Evolutionary conservation across 2,113 vertebrate species (phyloP).

Genomic region (Gambusia affinis): DNA sequence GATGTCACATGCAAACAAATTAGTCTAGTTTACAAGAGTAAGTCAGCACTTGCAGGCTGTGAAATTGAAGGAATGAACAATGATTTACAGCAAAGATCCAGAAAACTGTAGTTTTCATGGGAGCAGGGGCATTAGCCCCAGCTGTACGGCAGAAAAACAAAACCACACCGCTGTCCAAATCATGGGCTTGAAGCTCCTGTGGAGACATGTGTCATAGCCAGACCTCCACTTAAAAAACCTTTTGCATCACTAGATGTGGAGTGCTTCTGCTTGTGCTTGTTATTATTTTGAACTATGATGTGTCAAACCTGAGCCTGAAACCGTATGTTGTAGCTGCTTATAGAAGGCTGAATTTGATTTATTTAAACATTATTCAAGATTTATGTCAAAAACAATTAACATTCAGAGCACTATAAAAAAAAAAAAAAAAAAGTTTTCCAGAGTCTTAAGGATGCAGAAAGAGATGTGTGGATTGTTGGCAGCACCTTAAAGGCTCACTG

Average conservation of each 20-base stretch:
- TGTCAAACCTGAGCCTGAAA: conserved; percentile 1
- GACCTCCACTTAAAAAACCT: conserved; percentile 61
- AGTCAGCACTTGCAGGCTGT: background rate
- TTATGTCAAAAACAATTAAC: background rate
- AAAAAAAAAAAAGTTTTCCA: too few species aligned
- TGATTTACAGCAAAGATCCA: background rate
- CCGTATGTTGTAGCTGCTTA: conserved; percentile 1
- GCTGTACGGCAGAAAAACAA: conserved; percentile 37
- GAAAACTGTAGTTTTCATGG: conserved; percentile 18
- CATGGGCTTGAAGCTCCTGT: conserved; percentile 43
- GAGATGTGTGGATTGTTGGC: conserved; percentile 40
- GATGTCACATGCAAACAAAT: conserved; percentile 28
- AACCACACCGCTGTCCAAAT: conserved; percentile 36
- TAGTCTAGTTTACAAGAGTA: background rate
- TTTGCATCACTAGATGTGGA: conserved; percentile 38
- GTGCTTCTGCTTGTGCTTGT: conserved; percentile 21
- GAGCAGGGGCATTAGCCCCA: conserved; percentile 51
- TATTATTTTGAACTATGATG: conserved; percentile 11
- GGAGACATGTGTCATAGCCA: conserved; percentile 68
- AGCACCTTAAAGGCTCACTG: conserved; percentile 34
- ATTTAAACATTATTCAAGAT: background rate
- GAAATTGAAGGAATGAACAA: background rate
- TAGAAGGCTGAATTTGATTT: background rate
- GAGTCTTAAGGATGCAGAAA: background rate
- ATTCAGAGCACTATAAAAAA: background rate